Percentiles rank a stretch among this genome's conserved stretches.
These are phyloP conservation scores for Ianthella basta DNA, from an alignment of 37 sponge, comb jelly and placozoan genomes.

Conservation along the genomic window DNA sequence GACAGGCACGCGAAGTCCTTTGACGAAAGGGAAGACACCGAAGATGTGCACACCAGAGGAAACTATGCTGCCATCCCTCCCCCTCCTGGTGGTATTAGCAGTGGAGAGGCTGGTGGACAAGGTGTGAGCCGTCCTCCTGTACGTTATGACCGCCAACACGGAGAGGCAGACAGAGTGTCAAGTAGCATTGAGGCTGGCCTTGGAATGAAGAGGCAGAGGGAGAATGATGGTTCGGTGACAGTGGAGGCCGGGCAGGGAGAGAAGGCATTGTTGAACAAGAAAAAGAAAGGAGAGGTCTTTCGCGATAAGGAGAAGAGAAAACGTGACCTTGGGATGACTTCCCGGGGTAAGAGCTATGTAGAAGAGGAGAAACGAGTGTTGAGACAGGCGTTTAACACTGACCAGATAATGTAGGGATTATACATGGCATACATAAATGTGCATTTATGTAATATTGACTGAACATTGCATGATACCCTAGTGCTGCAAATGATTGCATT, in stretches of 20 bases:
- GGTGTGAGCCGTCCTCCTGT: background rate
- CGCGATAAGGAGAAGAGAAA: conserved; percentile 81
- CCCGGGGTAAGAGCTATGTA: conserved; percentile 86
- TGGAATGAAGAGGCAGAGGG: conserved; percentile 29
- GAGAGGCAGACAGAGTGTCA: background rate
- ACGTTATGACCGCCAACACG: background rate
- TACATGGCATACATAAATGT: too few relatives aligned
- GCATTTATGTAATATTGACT: too few relatives aligned
- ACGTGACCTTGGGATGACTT: conserved; percentile 71
- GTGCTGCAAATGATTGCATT: too few relatives aligned
- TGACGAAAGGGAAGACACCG: conserved; percentile 12
- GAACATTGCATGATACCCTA: too few relatives aligned
- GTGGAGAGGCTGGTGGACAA: background rate
- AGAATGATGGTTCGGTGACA: background rate
- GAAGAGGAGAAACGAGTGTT: conserved; percentile 89
- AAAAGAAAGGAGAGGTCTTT: conserved; percentile 43
- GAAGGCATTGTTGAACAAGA: conserved; percentile 21
- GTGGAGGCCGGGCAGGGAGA: conserved; percentile 2
- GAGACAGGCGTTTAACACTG: conserved; percentile 53
- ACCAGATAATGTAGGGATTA: background rate
- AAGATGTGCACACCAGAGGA: conserved; percentile 40
- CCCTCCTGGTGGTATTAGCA: conserved; percentile 21
- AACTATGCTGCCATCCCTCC: conserved; percentile 68
- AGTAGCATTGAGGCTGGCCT: conserved; percentile 24
- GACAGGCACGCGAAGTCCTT: conserved; percentile 57